Conservation (phyloP, 1,140 invertebrate species). For the Chrysoperla carnea region DNA sequence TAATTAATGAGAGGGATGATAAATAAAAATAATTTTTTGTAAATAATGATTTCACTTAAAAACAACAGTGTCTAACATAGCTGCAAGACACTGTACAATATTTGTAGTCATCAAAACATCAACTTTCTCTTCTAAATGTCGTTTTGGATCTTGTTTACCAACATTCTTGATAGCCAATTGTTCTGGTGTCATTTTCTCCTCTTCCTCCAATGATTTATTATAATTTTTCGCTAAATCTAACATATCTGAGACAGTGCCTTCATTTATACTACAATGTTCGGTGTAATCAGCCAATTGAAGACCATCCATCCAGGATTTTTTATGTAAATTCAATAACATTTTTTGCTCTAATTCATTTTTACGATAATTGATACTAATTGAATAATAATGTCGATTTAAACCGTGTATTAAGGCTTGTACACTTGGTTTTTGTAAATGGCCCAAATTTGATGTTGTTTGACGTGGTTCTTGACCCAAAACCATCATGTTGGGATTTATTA, state of each 20-base stretch:
- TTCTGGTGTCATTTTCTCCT: slow-evolving; percentile 99
- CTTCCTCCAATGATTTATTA: slow-evolving; percentile 97
- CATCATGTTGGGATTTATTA: slow-evolving; percentile 99
- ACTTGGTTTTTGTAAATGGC: slow-evolving; percentile 97
- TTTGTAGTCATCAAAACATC: slow-evolving; percentile 95
- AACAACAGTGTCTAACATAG: slow-evolving; percentile 96
- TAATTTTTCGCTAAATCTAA: slow-evolving; percentile 95
- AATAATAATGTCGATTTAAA: slow-evolving; percentile 97
- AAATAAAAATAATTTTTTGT: not conserved
- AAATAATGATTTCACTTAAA: slow-evolving; percentile 51
- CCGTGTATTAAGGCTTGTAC: slow-evolving; percentile 99
- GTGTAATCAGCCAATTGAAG: slow-evolving; percentile 87
- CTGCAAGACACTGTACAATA: slow-evolving; percentile 95
- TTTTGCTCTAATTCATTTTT: slow-evolving; percentile 99
- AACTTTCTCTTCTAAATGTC: slow-evolving; percentile 97
- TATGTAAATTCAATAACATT: slow-evolving; percentile 97
- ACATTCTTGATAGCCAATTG: slow-evolving; percentile 99
- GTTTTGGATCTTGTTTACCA: slow-evolving; percentile 99
- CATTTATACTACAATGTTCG: slow-evolving; percentile 80
- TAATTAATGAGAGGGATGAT: no score
- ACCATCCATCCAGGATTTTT: slow-evolving; percentile 99
- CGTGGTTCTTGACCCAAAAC: slow-evolving; percentile 95
- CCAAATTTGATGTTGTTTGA: slow-evolving; percentile 97
- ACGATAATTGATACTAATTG: slow-evolving; percentile 98
- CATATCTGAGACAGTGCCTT: slow-evolving; percentile 91